phyloP scores from a whole-genome alignment of 2,888 invertebrate genomes.

The Catocala sponsa region DNA sequence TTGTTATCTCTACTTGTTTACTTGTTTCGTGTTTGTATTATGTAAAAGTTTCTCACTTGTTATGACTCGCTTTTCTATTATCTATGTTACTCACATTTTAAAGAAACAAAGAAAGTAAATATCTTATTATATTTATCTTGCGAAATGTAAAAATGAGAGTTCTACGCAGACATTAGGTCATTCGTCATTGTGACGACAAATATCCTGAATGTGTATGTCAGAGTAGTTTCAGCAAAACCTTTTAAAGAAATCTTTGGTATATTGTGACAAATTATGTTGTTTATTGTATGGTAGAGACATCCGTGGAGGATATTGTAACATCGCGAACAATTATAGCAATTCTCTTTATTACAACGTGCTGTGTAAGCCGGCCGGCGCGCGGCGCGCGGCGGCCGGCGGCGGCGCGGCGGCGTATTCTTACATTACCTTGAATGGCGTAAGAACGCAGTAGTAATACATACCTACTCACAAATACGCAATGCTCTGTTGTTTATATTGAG shows the following conservation, averaged over 20 bases:
- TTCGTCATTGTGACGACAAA: no score
- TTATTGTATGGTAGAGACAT: slow-evolving; percentile 11
- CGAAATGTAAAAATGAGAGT: no score
- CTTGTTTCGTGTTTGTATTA: neutral
- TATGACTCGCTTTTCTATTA: neutral
- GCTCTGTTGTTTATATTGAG: slow-evolving; percentile 54
- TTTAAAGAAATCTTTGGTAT: slow-evolving; percentile 3
- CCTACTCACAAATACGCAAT: slow-evolving; percentile 46
- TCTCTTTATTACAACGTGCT: slow-evolving; percentile 25
- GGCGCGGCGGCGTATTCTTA: slow-evolving; percentile 38
- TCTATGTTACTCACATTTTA: neutral
- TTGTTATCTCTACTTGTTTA: slow-evolving; percentile 2
- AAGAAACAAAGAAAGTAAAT: neutral
- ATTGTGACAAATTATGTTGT: neutral
- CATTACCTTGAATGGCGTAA: slow-evolving; percentile 52
- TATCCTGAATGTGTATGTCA: no score
- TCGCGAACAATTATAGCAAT: slow-evolving; percentile 30
- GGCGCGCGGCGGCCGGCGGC: slow-evolving; percentile 34
- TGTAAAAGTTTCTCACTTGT: slow-evolving; percentile 1
- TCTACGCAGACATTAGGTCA: no score
- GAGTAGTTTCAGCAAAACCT: no score
- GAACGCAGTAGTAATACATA: slow-evolving; percentile 34
- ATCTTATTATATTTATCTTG: no score
- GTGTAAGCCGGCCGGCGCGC: no score
- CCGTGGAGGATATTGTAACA: slow-evolving; percentile 15